Conservation (phyloP, 2,888 invertebrate genomes). For the Macaria liturata region DNA sequence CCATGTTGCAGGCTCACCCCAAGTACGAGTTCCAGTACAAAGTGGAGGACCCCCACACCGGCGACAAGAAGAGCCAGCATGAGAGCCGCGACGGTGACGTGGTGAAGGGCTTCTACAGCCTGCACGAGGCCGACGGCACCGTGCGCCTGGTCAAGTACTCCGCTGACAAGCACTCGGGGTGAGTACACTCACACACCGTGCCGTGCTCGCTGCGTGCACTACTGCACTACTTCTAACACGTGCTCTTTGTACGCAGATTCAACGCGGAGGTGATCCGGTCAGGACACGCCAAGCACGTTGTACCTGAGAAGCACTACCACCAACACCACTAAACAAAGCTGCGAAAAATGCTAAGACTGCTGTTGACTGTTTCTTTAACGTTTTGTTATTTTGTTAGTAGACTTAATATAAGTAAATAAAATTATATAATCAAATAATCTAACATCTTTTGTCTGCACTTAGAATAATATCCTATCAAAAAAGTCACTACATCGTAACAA, state of each 20-base stretch:
- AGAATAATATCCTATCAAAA: too few relatives aligned
- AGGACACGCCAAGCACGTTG: slow-evolving; percentile 42
- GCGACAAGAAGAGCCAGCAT: slow-evolving; percentile 78
- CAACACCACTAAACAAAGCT: not conserved
- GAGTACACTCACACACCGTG: slow-evolving; percentile 8
- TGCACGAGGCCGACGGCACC: slow-evolving; percentile 69
- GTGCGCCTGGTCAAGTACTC: slow-evolving; percentile 68
- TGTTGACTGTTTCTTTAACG: too few relatives aligned
- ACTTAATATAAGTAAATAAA: too few relatives aligned
- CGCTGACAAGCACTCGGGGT: slow-evolving; percentile 62
- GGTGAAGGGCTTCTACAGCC: slow-evolving; percentile 81
- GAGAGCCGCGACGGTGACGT: slow-evolving; percentile 81
- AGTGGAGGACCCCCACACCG: slow-evolving; percentile 77
- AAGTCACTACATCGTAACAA: too few relatives aligned
- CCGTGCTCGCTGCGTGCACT: not conserved
- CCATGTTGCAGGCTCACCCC: slow-evolving; percentile 17
- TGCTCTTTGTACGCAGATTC: slow-evolving; percentile 42
- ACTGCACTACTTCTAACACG: too few relatives aligned
- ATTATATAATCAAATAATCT: too few relatives aligned
- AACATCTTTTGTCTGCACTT: too few relatives aligned
- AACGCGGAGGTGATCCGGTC: slow-evolving; percentile 46
- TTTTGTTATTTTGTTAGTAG: too few relatives aligned
- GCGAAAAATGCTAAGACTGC: too few relatives aligned
- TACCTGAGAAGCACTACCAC: slow-evolving; percentile 32
- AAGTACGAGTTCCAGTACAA: slow-evolving; percentile 71